Evolutionary conservation across 2,797 vertebrate species (phyloP), one percentile per base, ranked within the genome.

Genomic region (Huso huso): DNA sequence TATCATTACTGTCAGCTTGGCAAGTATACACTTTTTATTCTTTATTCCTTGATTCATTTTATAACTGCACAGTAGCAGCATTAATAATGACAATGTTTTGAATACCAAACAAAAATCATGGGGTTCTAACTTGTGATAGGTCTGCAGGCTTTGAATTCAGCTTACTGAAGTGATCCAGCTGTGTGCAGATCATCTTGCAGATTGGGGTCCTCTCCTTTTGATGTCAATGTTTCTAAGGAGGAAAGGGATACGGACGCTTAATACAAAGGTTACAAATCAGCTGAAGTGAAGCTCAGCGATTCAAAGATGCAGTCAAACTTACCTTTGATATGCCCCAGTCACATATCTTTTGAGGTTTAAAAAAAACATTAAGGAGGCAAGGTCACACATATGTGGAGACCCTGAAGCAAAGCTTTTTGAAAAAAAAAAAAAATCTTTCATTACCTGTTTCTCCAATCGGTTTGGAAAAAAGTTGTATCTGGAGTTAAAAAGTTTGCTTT

Each of bases 151-250:
- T 60, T 53, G 10, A 49, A 49, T 18, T 51, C 7, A 58, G 62
- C 55, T 53, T 65, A 68, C 61, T 18, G 66, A 61, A 55, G 62
- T 59, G 61, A 53, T 48, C 62, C 70, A 68, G 70, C 70, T 52
- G 57, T 63, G 55, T 48, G 48, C 18, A 61, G 13, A 60, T 61
- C 62, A 50, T 61, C 18, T 62, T 61, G 51, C n/a, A 15, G 10
- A 53, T 57, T n/a, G 10, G 51, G 58, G 61, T 23, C 49, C 64
- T 66, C 10, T 4, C 53, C 51, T 55, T 64, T 52, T 37, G 61
- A 18, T 18, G 18, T 18, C 18, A 18, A 61, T 51, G 48, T 12
- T 57, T 67, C 13, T 11, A 18, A 18, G 18, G 18, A 18, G 18
- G 18, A 18, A 18, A 18, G 18, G 18, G 18, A 18, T 18, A 18